A percentile compares a stretch with the other conserved stretches of the same genome.
phyloP scores from a whole-genome alignment of 2,888 invertebrate genomes.

The Drosophila barbarae region DNA sequence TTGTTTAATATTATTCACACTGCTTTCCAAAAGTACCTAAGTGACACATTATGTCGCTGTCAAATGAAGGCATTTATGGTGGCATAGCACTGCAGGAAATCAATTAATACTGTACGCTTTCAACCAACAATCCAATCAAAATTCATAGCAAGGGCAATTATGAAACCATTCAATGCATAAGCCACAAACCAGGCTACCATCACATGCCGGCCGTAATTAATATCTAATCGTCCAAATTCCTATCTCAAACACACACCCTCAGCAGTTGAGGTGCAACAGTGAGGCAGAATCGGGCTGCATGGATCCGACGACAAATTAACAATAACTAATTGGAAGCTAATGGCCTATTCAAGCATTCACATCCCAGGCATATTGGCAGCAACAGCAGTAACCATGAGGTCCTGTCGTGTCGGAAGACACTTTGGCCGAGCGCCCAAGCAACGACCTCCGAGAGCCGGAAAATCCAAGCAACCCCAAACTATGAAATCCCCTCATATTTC shows the following conservation, averaged over 20 bases:
- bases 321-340: conserved; percentile 69
- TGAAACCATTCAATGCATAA: conserved; percentile 10
- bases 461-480: conserved; percentile 34
- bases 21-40: neutral
- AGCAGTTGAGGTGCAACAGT: conserved; percentile 22
- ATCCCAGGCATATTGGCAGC: conserved; percentile 27
- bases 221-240: conserved; percentile 16
- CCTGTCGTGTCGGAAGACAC: conserved; percentile 26
- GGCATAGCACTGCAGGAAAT: neutral
- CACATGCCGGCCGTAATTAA: conserved; percentile 30
- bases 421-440: conserved; percentile 50
- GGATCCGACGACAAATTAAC: conserved; percentile 63
- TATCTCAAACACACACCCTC: neutral
- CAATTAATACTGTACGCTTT: conserved; percentile 7
- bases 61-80: neutral
- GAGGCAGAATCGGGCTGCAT: conserved; percentile 18
- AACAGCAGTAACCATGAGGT: conserved; percentile 10
- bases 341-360: conserved; percentile 51
- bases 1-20: too few relatives aligned
- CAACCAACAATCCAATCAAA: conserved; percentile 10
- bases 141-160: conserved; percentile 35
- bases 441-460: conserved; percentile 7
- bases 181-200: conserved; percentile 4
- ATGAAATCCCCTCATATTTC: conserved; percentile 43
- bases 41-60: too few relatives aligned